Conservation (phyloP, 2,888 invertebrate genomes). For the Octodonta nipae region DNA sequence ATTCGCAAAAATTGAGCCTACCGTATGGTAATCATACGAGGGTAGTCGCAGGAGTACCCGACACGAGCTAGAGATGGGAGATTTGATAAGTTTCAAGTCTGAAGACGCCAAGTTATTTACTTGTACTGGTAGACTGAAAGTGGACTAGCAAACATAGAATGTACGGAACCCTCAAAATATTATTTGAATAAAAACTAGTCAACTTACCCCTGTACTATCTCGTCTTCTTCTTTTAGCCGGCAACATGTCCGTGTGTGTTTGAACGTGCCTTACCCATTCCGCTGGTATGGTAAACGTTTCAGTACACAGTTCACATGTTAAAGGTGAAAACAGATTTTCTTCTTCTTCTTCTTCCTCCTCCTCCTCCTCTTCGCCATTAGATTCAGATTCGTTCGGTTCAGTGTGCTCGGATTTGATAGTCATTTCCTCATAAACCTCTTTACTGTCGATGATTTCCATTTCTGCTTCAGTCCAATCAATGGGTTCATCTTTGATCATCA, state of each 20-base stretch:
- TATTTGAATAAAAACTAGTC: neutral
- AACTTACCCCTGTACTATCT: slow-evolving; percentile 30
- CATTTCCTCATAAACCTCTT: slow-evolving; percentile 55
- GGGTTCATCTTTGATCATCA: slow-evolving; percentile 47
- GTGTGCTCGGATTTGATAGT: slow-evolving; percentile 50
- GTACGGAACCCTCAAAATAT: too few species aligned
- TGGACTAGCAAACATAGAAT: too few species aligned
- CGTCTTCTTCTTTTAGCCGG: slow-evolving; percentile 46
- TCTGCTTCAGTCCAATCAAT: slow-evolving; percentile 60
- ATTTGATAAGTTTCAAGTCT: too few species aligned
- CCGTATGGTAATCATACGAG: too few species aligned
- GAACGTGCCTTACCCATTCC: slow-evolving; percentile 73
- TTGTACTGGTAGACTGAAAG: too few species aligned
- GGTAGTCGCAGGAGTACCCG: too few species aligned
- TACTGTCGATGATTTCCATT: slow-evolving; percentile 42
- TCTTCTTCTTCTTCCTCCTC: slow-evolving; percentile 53
- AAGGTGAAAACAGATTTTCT: slow-evolving; percentile 56
- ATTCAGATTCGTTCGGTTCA: slow-evolving; percentile 31
- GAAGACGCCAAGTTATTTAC: too few species aligned
- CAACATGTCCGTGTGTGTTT: slow-evolving; percentile 56
- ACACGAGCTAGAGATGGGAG: too few species aligned
- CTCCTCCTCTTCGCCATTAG: slow-evolving; percentile 47
- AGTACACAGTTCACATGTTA: slow-evolving; percentile 72
- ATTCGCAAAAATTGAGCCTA: too few species aligned
- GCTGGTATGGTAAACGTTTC: slow-evolving; percentile 71